phyloP scores from a whole-genome alignment of 2,797 vertebrate genomes.

The Schizothorax lantsangensis region DNA sequence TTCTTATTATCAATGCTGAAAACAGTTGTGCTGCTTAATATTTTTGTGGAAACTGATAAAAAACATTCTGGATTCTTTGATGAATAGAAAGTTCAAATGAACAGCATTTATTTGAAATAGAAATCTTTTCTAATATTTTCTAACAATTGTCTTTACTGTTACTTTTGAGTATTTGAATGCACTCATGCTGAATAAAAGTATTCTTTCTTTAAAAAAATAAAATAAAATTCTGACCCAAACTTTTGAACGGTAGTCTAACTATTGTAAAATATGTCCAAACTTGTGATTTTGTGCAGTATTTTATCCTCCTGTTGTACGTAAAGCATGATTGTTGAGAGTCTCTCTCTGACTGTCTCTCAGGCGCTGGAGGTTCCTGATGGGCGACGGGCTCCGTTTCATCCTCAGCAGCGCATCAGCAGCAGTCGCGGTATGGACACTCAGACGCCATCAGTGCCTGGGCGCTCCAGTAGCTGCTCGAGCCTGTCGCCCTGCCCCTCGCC shows the following conservation, averaged over 20 bases:
- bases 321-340: neutral
- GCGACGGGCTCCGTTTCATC: constrained; percentile 90
- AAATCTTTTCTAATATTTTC: too few relatives aligned
- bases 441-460: constrained; percentile 90
- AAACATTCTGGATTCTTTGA: too few relatives aligned
- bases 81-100: too few relatives aligned
- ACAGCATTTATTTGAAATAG: too few relatives aligned
- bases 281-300: neutral
- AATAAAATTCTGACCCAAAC: too few relatives aligned
- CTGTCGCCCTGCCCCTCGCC: constrained; percentile 92
- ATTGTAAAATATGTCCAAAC: neutral
- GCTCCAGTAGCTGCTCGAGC: constrained; percentile 95
- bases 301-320: neutral
- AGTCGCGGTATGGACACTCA: constrained; percentile 91
- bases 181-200: too few relatives aligned
- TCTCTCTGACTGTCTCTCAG: constrained; percentile 68
- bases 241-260: too few relatives aligned
- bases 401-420: constrained; percentile 91
- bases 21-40: too few relatives aligned
- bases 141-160: neutral
- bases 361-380: constrained; percentile 95
- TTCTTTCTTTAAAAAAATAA: too few relatives aligned
- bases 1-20: too few relatives aligned
- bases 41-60: too few relatives aligned
- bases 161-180: too few relatives aligned